These are phyloP conservation scores for Melangyna quadrimaculata DNA, from an alignment of 2,888 invertebrate genomes.

Conservation along the genomic window DNA sequence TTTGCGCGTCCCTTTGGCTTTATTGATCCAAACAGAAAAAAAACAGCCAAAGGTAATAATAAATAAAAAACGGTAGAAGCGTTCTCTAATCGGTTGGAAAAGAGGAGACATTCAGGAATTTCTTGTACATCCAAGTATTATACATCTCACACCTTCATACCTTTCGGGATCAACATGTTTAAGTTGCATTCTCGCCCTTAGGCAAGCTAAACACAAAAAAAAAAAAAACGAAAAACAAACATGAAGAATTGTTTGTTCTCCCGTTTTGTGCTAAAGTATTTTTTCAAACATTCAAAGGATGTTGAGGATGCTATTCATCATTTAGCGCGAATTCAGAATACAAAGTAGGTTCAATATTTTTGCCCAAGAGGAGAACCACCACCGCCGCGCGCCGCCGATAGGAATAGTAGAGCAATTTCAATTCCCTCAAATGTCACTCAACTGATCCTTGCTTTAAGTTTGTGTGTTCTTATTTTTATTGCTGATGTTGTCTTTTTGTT, in stretches of 20 bases:
- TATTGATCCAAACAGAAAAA: conserved; percentile 7
- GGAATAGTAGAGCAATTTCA: background rate
- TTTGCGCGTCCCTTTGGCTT: conserved; percentile 23
- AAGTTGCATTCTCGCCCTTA: conserved; percentile 16
- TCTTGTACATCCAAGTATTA: conserved; percentile 2
- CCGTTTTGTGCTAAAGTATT: conserved; percentile 1
- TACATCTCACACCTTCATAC: conserved; percentile 48
- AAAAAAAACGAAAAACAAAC: background rate
- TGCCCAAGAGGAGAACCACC: background rate
- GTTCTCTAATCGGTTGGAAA: conserved; percentile 33
- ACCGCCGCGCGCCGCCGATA: too few species aligned
- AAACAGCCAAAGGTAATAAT: background rate
- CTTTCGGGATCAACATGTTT: conserved; percentile 22
- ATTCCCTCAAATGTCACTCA: conserved; percentile 36
- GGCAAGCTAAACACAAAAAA: background rate
- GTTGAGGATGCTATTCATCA: conserved; percentile 53
- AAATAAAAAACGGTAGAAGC: background rate
- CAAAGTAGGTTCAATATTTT: conserved; percentile 49
- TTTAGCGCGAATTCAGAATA: conserved; percentile 56
- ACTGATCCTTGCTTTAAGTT: background rate
- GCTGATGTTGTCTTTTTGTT: background rate
- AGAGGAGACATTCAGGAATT: conserved; percentile 39
- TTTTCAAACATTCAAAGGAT: conserved; percentile 7
- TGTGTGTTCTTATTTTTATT: background rate
- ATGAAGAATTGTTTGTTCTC: conserved; percentile 16